Base-by-base conservation (phyloP, 2,888 invertebrate species). In the Hetaerina titia region DNA sequence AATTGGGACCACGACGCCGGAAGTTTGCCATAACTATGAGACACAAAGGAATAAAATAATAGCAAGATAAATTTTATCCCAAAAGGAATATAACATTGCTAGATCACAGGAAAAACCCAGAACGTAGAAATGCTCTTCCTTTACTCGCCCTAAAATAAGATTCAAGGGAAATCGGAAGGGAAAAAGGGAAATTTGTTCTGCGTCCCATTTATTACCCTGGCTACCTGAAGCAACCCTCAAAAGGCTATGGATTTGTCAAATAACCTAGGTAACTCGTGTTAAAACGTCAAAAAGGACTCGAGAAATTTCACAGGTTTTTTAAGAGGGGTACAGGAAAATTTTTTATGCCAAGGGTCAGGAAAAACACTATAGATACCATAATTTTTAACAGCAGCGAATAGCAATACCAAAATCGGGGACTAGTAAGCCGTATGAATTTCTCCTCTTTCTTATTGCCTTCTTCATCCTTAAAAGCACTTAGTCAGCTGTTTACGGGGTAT, bases 211-310 rank as follows among this genome's bases (percentile, higher is more conserved):
- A 81, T 31, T 81, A 13, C 81, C 31, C 13, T 31, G 11, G 81
- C 81, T 81, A 81, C 81, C 81, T 81, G 81, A 81, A 81, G 31
- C 25, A 31, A 81, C 81, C 81, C 81, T 13, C 31, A 81, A 69
- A 81, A 81, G 25, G 13, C 25, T 1, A 81, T 31, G 31, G 1
- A 25, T 81, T 81, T 31, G 31, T 81, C 25, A 81, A 81, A 31
- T 22, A 31, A 31, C 22, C 25, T 15, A 4, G 81, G 81, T 81
- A 81, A 25, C 81, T 25, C 13, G 81, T 31, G 25, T 25, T 31
- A 15, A 60, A 17, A 60, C 11, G 60, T 17, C 19, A 4, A 31
- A 31, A 81, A 8, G 15, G 25, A 81, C 13, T 9, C 25, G 81
- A 25, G 25, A 81, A 81, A 15, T 81, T 31, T 81, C 31, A 81